phyloP scores from a whole-genome alignment of 2,113 vertebrate genomes.

The Eira barbara region DNA sequence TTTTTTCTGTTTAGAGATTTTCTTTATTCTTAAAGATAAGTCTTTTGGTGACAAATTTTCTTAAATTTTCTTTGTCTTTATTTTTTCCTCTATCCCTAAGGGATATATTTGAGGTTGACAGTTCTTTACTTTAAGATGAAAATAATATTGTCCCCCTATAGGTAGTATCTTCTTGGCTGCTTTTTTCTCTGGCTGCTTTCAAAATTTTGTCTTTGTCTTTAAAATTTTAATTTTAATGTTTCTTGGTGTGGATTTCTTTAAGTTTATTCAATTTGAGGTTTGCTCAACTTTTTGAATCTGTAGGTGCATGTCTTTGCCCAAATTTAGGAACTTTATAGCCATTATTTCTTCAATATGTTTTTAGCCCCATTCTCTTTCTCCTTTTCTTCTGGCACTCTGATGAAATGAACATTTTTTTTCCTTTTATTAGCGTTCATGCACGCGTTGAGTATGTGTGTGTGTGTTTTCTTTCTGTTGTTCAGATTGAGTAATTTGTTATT shows the following conservation, averaged over 20 bases:
- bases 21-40: background rate
- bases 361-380: background rate
- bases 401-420: background rate
- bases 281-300: background rate
- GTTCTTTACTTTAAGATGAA: background rate
- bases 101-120: background rate
- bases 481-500: background rate
- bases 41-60: background rate
- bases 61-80: background rate
- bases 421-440: background rate
- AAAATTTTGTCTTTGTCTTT: background rate
- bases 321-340: background rate
- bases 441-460: background rate
- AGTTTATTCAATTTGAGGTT: background rate
- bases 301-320: background rate
- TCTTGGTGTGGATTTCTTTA: background rate
- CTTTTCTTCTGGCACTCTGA: background rate
- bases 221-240: background rate
- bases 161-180: background rate
- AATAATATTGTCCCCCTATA: background rate
- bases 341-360: background rate
- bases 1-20: background rate
- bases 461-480: background rate
- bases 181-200: background rate
- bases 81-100: background rate